Conservation (phyloP, 1,140 invertebrate genomes). For the Lethrus apterus region DNA sequence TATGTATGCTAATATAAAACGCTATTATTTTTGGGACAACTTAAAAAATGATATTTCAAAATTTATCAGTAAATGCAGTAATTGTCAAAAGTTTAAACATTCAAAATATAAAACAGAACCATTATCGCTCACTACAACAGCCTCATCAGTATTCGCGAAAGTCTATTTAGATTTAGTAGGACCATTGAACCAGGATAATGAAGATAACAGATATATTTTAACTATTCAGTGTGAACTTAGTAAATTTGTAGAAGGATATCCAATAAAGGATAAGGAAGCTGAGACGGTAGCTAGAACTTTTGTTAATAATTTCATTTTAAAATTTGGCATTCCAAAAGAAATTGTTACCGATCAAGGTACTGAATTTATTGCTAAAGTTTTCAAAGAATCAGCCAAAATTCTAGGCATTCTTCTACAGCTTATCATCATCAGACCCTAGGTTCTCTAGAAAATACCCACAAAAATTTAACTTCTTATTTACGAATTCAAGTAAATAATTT, state of each 20-base stretch:
- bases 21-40: no score
- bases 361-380: no score
- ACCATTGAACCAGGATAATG: conserved; percentile 19
- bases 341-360: no score
- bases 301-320: conserved; percentile 13
- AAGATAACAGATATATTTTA: conserved; percentile 21
- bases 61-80: no score
- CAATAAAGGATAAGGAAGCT: conserved; percentile 10
- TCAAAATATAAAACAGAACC: no score
- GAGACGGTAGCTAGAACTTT: conserved; percentile 10
- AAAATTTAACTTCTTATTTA: conserved; percentile 20
- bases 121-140: no score
- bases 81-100: no score
- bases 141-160: conserved; percentile 20
- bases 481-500: conserved; percentile 15
- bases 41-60: no score
- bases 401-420: no score
- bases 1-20: no score
- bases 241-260: conserved; percentile 22
- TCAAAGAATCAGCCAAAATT: no score
- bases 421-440: conserved; percentile 20
- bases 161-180: conserved; percentile 23
- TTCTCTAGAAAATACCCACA: conserved; percentile 22
- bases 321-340: conserved; percentile 12
- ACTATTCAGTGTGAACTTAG: conserved; percentile 21